Conservation (phyloP, 2,113 vertebrate species). For the Romanogobio albipinnatus region DNA sequence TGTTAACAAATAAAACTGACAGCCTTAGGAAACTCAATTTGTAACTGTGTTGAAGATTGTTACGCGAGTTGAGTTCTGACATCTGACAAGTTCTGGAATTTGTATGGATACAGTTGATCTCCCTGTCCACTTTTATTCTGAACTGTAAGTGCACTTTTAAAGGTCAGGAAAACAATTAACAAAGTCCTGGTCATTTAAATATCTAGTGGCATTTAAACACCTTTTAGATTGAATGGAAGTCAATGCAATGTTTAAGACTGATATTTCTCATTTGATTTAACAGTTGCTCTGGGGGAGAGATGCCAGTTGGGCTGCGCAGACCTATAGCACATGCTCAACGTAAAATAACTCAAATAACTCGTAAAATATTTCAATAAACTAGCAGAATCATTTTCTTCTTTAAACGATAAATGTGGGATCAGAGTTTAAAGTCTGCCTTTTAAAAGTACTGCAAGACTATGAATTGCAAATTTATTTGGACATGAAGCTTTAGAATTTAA, state of each 20-base stretch:
- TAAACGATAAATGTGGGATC: conserved; percentile 1
- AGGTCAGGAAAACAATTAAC: conserved; percentile 19
- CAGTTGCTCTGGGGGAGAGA: conserved; percentile 11
- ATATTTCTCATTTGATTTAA: conserved; percentile 33
- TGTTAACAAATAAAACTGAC: no score
- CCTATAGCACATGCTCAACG: neutral
- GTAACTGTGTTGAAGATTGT: neutral
- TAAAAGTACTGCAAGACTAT: conserved; percentile 11
- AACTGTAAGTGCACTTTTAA: conserved; percentile 17
- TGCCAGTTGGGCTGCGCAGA: neutral
- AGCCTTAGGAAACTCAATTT: no score
- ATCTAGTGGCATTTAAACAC: conserved; percentile 30
- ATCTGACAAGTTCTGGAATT: neutral
- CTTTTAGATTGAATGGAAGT: conserved; percentile 11
- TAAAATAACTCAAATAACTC: neutral
- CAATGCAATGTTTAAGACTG: conserved; percentile 27
- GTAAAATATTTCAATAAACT: neutral
- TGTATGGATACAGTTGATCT: neutral
- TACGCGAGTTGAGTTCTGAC: neutral
- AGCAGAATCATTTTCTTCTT: conserved; percentile 5
- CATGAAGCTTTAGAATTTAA: conserved; percentile 18
- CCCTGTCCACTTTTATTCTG: neutral
- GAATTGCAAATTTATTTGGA: conserved; percentile 34
- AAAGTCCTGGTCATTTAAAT: neutral
- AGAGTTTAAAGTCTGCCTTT: conserved; percentile 25